A percentile compares a stretch with the other conserved stretches of the same genome.
phyloP scores from a whole-genome alignment of 1,140 invertebrate species.

The Drosophila littoralis region DNA sequence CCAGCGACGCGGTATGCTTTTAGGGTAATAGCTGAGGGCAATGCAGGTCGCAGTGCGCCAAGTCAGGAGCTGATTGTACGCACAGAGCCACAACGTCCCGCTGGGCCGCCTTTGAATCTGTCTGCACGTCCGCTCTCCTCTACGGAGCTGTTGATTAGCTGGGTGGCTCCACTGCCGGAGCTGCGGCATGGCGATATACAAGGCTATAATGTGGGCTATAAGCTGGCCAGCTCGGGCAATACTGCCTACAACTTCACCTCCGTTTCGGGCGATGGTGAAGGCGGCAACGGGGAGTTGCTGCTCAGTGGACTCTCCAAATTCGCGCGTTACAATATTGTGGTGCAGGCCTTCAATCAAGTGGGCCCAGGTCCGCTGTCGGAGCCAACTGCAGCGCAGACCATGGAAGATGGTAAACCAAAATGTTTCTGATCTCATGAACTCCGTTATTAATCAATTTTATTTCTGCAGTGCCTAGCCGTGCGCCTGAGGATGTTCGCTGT shows the following conservation, averaged over 20 bases:
- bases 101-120: slow-evolving; percentile 90
- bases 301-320: slow-evolving; percentile 90
- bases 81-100: slow-evolving; percentile 91
- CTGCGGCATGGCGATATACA: slow-evolving; percentile 90
- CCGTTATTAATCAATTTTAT: not conserved
- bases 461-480: slow-evolving; percentile 88
- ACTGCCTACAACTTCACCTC: slow-evolving; percentile 88
- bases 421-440: not conserved
- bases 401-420: slow-evolving; percentile 89
- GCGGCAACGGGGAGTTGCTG: slow-evolving; percentile 88
- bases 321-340: slow-evolving; percentile 91
- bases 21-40: slow-evolving; percentile 90
- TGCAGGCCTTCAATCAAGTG: slow-evolving; percentile 94
- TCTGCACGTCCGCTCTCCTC: slow-evolving; percentile 90
- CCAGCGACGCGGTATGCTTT: slow-evolving; percentile 92
- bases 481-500: slow-evolving; percentile 90
- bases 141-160: slow-evolving; percentile 90
- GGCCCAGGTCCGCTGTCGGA: slow-evolving; percentile 92
- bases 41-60: slow-evolving; percentile 89
- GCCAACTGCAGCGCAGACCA: slow-evolving; percentile 90
- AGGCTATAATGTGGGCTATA: slow-evolving; percentile 88
- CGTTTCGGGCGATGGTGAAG: slow-evolving; percentile 89
- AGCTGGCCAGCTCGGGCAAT: slow-evolving; percentile 77
- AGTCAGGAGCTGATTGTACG: slow-evolving; percentile 88
- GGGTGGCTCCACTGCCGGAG: slow-evolving; percentile 89